Evolutionary conservation across 2,888 invertebrate species (phyloP), one percentile per base, ranked within the genome.

Genomic region (Conistra vaccinii): DNA sequence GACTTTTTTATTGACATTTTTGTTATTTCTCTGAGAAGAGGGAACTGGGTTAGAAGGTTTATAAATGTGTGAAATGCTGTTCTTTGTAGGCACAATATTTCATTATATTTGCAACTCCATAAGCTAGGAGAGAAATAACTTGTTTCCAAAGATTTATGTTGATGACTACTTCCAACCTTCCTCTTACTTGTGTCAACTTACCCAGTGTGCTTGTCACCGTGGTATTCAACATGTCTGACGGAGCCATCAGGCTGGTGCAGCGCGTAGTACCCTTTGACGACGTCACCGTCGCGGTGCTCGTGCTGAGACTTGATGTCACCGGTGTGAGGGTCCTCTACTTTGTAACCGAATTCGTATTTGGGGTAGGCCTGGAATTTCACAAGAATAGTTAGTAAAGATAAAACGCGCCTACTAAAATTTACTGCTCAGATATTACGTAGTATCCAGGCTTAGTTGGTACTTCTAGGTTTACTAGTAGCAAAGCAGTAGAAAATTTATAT

Each of bases 231-330:
- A 69, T 95, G 96, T 88, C 97, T 94, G 88, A 96, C 88, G 83
- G 97, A 96, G 77, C 97, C 97, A 76, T 96, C 96, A 48, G 97
- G 96, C 85, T 97, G 95, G 83, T 96, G 95, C 66, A 97, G 92
- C 48, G 95, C 89, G 87, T 93, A 93, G 80, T 89, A 91, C 10
- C 93, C 93, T 80, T 92, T 92, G 42, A 96, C 96, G 35, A 92
- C 90, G 83, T 96, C 96, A 42, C 96, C 96, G 67, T 96, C 96
- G 65, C 95, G 93, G 73, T 90, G 88, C 88, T 97, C 97, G 73
- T 96, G 95, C 89, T 96, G 96, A 29, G 91, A 91, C 89, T 96
- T 96, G 88, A 92, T 91, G 91, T 97, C 97, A n/a, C 96, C 96
- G 76, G 97, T 97, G 88, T 96, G 96, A 10, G 93, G 94, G 88